phyloP scores from a whole-genome alignment of 2,113 vertebrate genomes.

The Turnix velox region DNA sequence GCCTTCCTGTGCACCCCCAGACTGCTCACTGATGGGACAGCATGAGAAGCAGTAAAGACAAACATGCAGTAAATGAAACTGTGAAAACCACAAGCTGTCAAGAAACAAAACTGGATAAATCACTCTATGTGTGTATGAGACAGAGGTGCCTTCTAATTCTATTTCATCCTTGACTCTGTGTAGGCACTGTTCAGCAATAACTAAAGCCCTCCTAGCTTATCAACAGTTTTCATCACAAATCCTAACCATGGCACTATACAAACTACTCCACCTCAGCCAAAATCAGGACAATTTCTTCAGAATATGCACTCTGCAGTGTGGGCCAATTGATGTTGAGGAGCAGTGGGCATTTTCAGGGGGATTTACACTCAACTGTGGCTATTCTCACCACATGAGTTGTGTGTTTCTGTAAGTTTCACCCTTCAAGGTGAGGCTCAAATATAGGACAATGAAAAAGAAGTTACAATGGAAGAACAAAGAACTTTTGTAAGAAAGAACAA shows the following conservation, averaged over 20 bases:
- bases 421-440: not conserved
- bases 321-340: not conserved
- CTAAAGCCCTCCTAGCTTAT: not conserved
- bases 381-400: not conserved
- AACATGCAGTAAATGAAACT: not conserved
- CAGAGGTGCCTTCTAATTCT: not conserved
- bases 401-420: not conserved
- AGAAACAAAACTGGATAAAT: not conserved
- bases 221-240: not conserved
- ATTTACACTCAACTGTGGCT: not conserved
- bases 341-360: not conserved
- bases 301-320: not conserved
- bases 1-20: too few species aligned
- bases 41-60: not conserved
- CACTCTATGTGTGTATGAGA: not conserved
- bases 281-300: not conserved
- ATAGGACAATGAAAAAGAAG: not conserved
- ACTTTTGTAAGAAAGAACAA: not conserved
- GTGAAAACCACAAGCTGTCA: not conserved
- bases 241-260: not conserved
- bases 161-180: not conserved
- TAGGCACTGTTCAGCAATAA: not conserved
- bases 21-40: not conserved
- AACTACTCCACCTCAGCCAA: not conserved
- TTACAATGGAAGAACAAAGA: not conserved